Evolutionary conservation across 1,140 invertebrate species (phyloP), one percentile per base, ranked within the genome.

Genomic region (Planococcus citri): DNA sequence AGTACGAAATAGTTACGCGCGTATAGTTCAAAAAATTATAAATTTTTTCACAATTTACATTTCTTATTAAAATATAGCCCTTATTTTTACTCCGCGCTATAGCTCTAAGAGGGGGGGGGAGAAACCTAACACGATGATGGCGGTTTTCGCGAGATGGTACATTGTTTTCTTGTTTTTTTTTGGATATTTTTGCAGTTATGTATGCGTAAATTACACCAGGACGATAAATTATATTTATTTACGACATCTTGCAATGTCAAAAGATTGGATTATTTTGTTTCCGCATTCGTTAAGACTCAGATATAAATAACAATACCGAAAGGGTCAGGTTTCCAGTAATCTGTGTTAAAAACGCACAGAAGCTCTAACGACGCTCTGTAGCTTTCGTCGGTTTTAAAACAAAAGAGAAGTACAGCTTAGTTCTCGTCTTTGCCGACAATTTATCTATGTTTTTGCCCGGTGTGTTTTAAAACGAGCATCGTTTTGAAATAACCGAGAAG

Each of bases 211-310:
- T 51, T 51, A 51, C n/a, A 17, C 41, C 6, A 51, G 17, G 17
- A 51, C 12, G 17, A 51, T 51, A 51, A 51, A 51, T 51, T 51
- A 9, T 51, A 51, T 51, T 51, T 51, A 51, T 51, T 51, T 20
- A 20, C 41, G 41, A 51, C 41, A 51, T 51, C 41, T 51, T 51
- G 41, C 6, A 51, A 51, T n/a, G 41, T 51, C 41, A 51, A 51
- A 51, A 51, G n/a, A 64, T 64, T 64, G 60, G 60, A 64, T 64
- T 25, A 64, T 64, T 64, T 64, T n/a, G 51, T 58, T 64, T 64
- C 25, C 25, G 25, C 60, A 24, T 25, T 25, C 17, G 60, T 64
- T 64, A 25, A 64, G 60, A 17, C 60, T 25, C 17, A 17, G 21
- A 64, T 64, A 24, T 64, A 27, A 64, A 27, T 27, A 64, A 64